These are phyloP conservation scores for Allygus modestus DNA, from an alignment of 2,888 invertebrate species.

Conservation along the genomic window DNA sequence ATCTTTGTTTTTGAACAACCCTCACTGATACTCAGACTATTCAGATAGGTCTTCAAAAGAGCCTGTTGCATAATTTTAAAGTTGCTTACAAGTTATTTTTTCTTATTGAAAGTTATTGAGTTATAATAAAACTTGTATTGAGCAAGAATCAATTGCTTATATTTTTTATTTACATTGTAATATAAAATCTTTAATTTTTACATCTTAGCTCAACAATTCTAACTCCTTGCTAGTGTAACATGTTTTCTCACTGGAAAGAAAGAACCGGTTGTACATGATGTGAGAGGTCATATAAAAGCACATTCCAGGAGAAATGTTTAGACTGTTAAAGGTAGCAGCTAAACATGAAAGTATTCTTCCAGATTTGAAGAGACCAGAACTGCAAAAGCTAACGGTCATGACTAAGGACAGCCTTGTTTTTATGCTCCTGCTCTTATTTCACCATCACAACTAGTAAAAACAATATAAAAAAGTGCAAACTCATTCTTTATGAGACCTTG, in stretches of 20 bases:
- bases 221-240: no score
- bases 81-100: no score
- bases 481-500: not conserved
- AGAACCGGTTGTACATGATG: not conserved
- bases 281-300: slow-evolving; percentile 10
- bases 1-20: no score
- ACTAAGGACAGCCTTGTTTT: not conserved
- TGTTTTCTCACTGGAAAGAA: not conserved
- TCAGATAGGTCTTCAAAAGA: no score
- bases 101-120: no score
- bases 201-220: no score
- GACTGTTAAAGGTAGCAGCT: not conserved
- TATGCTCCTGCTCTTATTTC: not conserved
- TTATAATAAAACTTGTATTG: no score
- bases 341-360: slow-evolving; percentile 19
- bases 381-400: not conserved
- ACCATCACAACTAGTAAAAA: not conserved
- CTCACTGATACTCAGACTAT: no score
- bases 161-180: no score
- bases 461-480: not conserved
- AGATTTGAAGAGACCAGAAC: slow-evolving; percentile 11
- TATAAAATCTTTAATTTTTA: no score
- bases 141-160: no score
- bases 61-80: no score
- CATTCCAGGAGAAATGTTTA: slow-evolving; percentile 2